Conservation (phyloP, 2,888 invertebrate genomes). For the Acanthopleura granulata region DNA sequence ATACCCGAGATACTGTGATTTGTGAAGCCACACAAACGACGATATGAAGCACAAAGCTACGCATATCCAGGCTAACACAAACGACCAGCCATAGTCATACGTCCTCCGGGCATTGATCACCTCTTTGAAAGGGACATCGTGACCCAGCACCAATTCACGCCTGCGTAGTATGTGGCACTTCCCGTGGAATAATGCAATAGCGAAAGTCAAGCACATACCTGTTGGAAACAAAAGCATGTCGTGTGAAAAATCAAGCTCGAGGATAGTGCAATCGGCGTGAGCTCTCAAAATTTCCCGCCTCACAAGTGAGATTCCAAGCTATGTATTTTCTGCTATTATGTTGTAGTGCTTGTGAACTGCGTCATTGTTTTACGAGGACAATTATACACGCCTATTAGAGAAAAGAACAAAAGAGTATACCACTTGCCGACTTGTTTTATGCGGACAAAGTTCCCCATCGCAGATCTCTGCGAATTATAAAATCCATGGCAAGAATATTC, state of each 20-base stretch:
- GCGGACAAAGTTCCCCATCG: too few species aligned
- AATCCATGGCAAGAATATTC: too few species aligned
- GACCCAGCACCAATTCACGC: conserved; percentile 43
- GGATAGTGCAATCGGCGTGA: too few species aligned
- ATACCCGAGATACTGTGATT: conserved; percentile 44
- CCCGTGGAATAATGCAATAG: conserved; percentile 58
- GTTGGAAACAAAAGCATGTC: conserved; percentile 20
- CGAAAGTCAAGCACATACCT: conserved; percentile 50
- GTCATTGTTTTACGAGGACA: too few species aligned
- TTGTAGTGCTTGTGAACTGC: too few species aligned
- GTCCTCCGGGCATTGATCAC: conserved; percentile 41
- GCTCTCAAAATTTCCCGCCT: too few species aligned
- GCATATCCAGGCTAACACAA: conserved; percentile 62
- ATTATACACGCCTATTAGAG: too few species aligned
- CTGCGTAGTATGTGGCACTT: conserved; percentile 55
- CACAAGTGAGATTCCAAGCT: too few species aligned
- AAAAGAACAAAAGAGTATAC: too few species aligned
- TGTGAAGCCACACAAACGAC: conserved; percentile 55
- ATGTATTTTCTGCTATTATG: too few species aligned
- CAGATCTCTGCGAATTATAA: too few species aligned
- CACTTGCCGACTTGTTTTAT: too few species aligned
- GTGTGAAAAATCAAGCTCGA: background rate
- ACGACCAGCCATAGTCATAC: conserved; percentile 60
- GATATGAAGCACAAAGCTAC: conserved; percentile 53
- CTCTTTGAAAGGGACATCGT: conserved; percentile 48